Evolutionary conservation across 2,797 vertebrate genomes (phyloP).

Genomic region (Pogoniulus pusillus): DNA sequence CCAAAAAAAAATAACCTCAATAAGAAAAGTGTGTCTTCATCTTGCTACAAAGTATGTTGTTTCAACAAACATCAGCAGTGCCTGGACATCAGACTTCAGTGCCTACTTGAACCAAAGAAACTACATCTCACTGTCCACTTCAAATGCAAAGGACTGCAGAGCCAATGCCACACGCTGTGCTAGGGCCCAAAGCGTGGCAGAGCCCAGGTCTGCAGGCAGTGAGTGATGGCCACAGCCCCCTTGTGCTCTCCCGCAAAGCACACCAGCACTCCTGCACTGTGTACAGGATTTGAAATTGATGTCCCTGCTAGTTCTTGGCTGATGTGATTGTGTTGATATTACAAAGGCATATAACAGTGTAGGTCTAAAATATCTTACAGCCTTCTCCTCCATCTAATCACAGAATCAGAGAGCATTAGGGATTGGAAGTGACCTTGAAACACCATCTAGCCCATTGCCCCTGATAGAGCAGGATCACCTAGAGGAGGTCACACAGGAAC

Average conservation of each 20-base stretch:
- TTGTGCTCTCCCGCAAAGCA: not conserved
- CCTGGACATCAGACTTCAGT: not conserved
- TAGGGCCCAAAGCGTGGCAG: rapidly evolving
- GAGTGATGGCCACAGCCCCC: rapidly evolving
- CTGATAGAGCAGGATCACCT: too few relatives aligned
- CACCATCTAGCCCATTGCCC: too few relatives aligned
- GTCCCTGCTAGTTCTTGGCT: not conserved
- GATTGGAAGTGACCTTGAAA: too few relatives aligned
- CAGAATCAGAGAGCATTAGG: too few relatives aligned
- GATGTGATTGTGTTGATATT: rapidly evolving
- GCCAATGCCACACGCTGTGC: rapidly evolving
- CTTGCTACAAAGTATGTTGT: not conserved
- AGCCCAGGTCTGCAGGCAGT: not conserved
- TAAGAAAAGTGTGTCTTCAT: not conserved
- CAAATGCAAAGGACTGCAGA: not conserved
- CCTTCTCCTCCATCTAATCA: not conserved
- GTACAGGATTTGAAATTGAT: rapidly evolving
- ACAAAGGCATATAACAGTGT: rapidly evolving
- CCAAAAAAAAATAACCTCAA: too few relatives aligned
- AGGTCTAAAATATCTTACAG: not conserved
- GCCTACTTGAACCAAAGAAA: not conserved
- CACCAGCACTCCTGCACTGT: rapidly evolving
- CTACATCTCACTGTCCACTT: not conserved
- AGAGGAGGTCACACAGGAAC: too few relatives aligned
- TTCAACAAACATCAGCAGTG: not conserved